Base-by-base conservation (phyloP, 2,888 invertebrate species). In the Venustoraphidia nigricollis region DNA sequence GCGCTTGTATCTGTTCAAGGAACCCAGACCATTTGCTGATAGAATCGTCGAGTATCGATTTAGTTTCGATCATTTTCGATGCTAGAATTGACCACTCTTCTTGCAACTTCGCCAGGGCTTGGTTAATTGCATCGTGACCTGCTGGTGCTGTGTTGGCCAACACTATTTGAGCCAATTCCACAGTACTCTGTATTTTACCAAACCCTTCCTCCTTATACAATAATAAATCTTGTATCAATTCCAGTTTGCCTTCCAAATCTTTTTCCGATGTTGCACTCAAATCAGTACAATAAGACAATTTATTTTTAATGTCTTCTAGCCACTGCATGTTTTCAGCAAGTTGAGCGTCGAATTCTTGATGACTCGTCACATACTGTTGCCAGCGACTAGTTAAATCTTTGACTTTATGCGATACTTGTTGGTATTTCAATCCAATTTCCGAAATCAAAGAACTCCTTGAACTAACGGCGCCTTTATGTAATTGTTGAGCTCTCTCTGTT, bases 201-300 rank as follows among this genome's bases (percentile, higher is more conserved):
- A 90, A 91, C 4, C 94, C 94, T 69, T 91, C 91, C 57, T 96
- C 95, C 66, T 94, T 95, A 52, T 84, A 81, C n/a, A 93, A 68
- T 43, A 91, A 70, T 43, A 95, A 70, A 62, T 92, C 92, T 72
- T 94, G 84, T 54, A 86, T 84, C 10, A 81, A 79, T 50, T 85
- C 83, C 58, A 91, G 69, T 66, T 92, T 92, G 27, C 77, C 81
- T 65, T 92, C 89, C 35, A 93, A 66, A 59, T 93, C 91, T 60
- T 86, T 83, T 61, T 90, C 87, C 36, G 86, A 84, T 46, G 84
- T 80, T 0, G 86, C 79, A 50, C 81, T 83, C 45, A 85, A 70
- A 60, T 91, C 89, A 1, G 89, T 82, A 60, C 92, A 93, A 58
- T 87, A 89, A 46, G 83, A 80, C n/a, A 95, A 65, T 62, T 90